Base-by-base conservation (phyloP, 2,888 invertebrate species). In the Ectobius pallidus region DNA sequence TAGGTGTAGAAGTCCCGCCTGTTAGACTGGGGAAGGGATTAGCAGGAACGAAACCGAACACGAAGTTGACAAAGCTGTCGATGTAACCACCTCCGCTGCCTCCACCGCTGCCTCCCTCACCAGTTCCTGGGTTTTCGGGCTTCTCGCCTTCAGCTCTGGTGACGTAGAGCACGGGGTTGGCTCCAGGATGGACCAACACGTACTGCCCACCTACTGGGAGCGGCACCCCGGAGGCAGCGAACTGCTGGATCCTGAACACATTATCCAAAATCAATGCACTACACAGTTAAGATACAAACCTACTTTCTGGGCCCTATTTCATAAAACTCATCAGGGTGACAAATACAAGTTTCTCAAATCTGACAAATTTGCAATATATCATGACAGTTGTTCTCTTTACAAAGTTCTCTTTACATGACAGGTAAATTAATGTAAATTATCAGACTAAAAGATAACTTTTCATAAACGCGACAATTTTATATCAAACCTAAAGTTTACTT, bases 131-230 rank as follows among this genome's bases (percentile, higher is more conserved):
- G n/a, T 39, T 58, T 1, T 9, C 55, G 25, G 49, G 25, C 63
- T 71, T 49, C 1, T 49, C 52, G 7, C 20, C 30, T 3, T 68
- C 55, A 11, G 44, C 67, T 14, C 58, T 4, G 1, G 30, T 32
- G n/a, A 73, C 46, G 49, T 67, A 44, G 58, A 39, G 58, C 27
- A 61, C 18, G 6, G 39, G 58, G 30, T 30, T 70, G 27, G 49
- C 71, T 0, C 74, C 74, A 16, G 52, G 68, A 39, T 65, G 30
- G 52, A 58, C 11, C 16, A 73, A 46, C 4, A 73, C 25, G 68
- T 61, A 71, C 58, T 68, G 68, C 1, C 62, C 68, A 9, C 67
- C 52, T n/a, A 49, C 46, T 1, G 70, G 70, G 6, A 62, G 18
- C 18, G 70, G 73, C 25, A 69, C 58, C 22, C 62, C 70, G 1